Conservation (phyloP, 2,113 vertebrate genomes). For the Ariopsis seemanni region DNA sequence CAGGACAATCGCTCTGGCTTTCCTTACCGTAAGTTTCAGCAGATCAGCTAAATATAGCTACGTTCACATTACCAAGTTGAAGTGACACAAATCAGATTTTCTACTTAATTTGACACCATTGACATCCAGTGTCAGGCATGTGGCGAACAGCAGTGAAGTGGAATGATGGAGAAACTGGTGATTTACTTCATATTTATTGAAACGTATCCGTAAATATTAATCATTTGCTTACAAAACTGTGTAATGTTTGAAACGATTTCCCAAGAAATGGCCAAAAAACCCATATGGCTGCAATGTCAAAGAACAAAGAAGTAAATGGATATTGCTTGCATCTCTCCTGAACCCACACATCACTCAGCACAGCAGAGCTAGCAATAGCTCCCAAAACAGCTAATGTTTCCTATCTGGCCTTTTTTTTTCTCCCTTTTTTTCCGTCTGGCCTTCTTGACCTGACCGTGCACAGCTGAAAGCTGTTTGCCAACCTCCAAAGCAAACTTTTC, state of each 20-base stretch:
- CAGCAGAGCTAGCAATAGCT: neutral
- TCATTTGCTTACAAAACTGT: neutral
- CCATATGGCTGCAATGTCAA: neutral
- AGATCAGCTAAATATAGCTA: neutral
- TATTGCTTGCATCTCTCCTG: neutral
- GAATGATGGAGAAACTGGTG: neutral
- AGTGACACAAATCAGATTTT: neutral
- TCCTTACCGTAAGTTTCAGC: neutral
- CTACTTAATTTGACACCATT: neutral
- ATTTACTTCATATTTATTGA: neutral
- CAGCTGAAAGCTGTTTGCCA: neutral
- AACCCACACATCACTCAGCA: neutral
- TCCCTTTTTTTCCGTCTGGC: neutral
- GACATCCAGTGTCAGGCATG: neutral
- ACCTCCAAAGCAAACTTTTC: neutral
- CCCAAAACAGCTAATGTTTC: neutral
- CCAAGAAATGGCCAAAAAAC: neutral
- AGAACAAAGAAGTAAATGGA: neutral
- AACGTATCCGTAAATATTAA: neutral
- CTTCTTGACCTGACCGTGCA: neutral
- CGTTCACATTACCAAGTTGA: neutral
- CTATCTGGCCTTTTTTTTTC: neutral
- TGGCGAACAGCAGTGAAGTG: too few relatives aligned
- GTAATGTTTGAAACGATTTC: neutral
- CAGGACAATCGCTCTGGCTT: neutral